Evolutionary conservation across 2,888 invertebrate species (phyloP).

Genomic region (Sceliomorpha sp.): DNA sequence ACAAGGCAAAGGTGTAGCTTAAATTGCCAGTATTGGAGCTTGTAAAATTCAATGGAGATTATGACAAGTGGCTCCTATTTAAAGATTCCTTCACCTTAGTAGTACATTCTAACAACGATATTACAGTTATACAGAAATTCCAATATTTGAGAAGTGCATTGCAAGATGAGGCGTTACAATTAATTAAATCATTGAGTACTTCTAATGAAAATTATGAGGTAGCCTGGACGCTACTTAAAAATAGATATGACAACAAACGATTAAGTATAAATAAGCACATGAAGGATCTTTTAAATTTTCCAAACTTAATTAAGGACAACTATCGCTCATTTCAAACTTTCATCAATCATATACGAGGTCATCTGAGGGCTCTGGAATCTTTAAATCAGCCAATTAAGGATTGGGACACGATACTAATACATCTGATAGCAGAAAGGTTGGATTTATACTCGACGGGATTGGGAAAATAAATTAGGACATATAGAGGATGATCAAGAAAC

Average conservation of each 20-base stretch:
- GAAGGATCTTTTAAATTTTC: constrained; percentile 11
- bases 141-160: constrained; percentile 8
- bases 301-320: not conserved
- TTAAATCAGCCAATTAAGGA: constrained; percentile 4
- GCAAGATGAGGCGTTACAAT: constrained; percentile 5
- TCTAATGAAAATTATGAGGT: constrained; percentile 4
- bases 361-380: not conserved
- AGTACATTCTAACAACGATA: constrained; percentile 2
- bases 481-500: constrained; percentile 4
- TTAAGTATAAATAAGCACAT: constrained; percentile 7
- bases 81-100: constrained; percentile 7
- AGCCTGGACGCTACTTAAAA: constrained; percentile 3
- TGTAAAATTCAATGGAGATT: constrained; percentile 8
- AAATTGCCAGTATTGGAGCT: constrained; percentile 7
- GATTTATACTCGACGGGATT: too few species aligned
- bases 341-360: constrained; percentile 1
- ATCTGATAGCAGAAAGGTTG: not conserved
- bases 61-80: constrained; percentile 13
- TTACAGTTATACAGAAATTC: not conserved
- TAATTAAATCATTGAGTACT: constrained; percentile 1
- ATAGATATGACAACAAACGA: constrained; percentile 7
- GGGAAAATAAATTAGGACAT: too few species aligned
- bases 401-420: constrained; percentile 11
- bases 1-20: too few species aligned
- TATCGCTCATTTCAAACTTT: not conserved